Percentiles rank a stretch among this genome's conserved stretches.
phyloP scores from a whole-genome alignment of 2,113 vertebrate genomes.

The Cavia porcellus region DNA sequence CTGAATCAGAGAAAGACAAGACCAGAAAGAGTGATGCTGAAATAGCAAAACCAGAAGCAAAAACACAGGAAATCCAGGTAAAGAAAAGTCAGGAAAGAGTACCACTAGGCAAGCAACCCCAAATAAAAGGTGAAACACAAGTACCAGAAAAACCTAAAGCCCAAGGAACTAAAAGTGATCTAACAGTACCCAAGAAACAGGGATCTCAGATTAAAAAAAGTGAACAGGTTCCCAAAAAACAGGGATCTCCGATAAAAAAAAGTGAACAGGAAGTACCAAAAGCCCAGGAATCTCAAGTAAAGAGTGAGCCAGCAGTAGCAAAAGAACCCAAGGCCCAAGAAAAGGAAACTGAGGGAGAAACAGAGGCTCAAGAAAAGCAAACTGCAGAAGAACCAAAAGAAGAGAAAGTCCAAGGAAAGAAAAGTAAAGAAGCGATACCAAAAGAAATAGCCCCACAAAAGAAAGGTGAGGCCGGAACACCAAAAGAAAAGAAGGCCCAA shows the following conservation, averaged over 20 bases:
- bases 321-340: neutral
- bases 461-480: neutral
- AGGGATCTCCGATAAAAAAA: neutral
- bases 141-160: neutral
- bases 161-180: neutral
- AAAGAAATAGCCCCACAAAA: neutral
- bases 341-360: neutral
- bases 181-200: neutral
- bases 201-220: neutral
- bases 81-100: neutral
- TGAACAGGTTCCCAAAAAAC: neutral
- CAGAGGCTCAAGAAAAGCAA: neutral
- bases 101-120: neutral
- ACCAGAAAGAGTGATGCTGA: neutral
- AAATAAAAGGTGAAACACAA: neutral
- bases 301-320: rapidly evolving
- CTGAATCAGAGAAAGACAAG: neutral
- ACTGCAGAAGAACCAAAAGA: neutral
- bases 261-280: neutral
- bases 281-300: neutral
- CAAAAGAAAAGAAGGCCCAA: neutral
- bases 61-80: neutral
- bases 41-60: neutral
- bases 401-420: neutral
- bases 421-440: rapidly evolving